Evolutionary conservation across 2,888 invertebrate genomes (phyloP).

Genomic region (Andricus curvator): DNA sequence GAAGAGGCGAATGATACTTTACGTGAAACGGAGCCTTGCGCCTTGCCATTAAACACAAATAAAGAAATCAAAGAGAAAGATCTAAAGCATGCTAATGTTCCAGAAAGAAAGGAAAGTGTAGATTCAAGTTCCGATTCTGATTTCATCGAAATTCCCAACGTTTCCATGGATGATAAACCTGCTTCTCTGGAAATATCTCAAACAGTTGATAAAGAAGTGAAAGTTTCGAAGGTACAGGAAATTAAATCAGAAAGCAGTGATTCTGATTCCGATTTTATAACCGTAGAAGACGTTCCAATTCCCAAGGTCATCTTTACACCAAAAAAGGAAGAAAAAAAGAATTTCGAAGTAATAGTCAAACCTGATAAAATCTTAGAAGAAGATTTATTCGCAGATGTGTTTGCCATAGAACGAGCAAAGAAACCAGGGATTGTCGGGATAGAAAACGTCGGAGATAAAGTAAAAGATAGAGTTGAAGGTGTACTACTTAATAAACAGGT

Average conservation of each 20-base stretch:
- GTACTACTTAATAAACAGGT: not conserved
- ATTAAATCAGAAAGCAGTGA: conserved; percentile 44
- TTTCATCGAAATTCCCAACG: conserved; percentile 46
- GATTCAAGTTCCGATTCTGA: conserved; percentile 56
- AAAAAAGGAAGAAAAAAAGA: conserved; percentile 36
- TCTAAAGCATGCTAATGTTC: not conserved
- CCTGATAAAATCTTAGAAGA: conserved; percentile 76
- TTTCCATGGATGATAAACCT: conserved; percentile 35
- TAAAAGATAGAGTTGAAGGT: conserved; percentile 20
- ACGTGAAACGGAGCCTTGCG: conserved; percentile 13
- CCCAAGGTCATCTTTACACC: conserved; percentile 45
- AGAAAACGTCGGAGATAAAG: conserved; percentile 15
- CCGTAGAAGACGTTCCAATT: conserved; percentile 69
- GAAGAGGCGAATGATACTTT: conserved; percentile 28
- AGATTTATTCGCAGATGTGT: conserved; percentile 88
- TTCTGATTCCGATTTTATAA: conserved; percentile 77
- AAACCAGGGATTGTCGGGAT: too few relatives aligned
- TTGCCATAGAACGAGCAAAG: conserved; percentile 66
- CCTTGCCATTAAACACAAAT: too few relatives aligned
- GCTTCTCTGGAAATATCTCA: not conserved
- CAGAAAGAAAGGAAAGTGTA: conserved; percentile 16
- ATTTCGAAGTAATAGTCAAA: conserved; percentile 77
- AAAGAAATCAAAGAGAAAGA: conserved; percentile 45
- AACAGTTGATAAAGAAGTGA: not conserved
- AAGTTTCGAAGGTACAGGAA: conserved; percentile 27